Evolutionary conservation across 1,140 invertebrate species (phyloP), one percentile per base, ranked within the genome.

Genomic region (Bombus confusus): DNA sequence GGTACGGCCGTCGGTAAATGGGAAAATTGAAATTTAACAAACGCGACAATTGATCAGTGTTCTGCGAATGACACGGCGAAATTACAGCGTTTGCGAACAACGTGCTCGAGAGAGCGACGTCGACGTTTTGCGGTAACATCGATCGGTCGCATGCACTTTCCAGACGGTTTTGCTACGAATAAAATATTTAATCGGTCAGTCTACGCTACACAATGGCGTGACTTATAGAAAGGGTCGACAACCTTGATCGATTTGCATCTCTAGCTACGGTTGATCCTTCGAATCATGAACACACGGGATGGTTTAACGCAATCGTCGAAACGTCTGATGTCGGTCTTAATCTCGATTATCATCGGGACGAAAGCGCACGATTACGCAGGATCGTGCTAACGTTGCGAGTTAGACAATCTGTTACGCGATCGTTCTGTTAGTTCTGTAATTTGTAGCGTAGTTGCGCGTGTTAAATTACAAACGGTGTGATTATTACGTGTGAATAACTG

Each of bases 121-220:
- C 47, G 76, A 84, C 76, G 12, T 79, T 84, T 57, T 69, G 81
- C 62, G 81, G 83, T 86, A 66, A 82, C 72, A 81, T 82, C 79
- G 84, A 86, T 86, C 84, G 84, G 28, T 37, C 71, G 13, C 77
- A 76, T 86, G 39, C 57, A 82, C 43, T 64, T 47, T 72, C n/a
- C 64, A 43, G 72, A 68, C 62, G 43, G 76, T 62, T 86, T 69
- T 31, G 22, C 31, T 15, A n/a, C 41, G 64, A 82, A 81, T 86
- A 41, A 86, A 86, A 86, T 86, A 86, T 86, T 86, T 68, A 86
- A 62, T 39, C 71, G 71, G 43, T 18, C 15, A 15, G 71, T 66
- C 34, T 43, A 31, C 39, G 22, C 62, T 73, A 34, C 37, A 5
- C 57, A 34, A 18, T 28, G 22, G 41, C 72, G 28, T 59, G 5